A percentile compares a stretch with the other conserved stretches of the same genome.
phyloP scores from a whole-genome alignment of 92 coral and sea anemone genomes.

The Epizoanthus rinbou region DNA sequence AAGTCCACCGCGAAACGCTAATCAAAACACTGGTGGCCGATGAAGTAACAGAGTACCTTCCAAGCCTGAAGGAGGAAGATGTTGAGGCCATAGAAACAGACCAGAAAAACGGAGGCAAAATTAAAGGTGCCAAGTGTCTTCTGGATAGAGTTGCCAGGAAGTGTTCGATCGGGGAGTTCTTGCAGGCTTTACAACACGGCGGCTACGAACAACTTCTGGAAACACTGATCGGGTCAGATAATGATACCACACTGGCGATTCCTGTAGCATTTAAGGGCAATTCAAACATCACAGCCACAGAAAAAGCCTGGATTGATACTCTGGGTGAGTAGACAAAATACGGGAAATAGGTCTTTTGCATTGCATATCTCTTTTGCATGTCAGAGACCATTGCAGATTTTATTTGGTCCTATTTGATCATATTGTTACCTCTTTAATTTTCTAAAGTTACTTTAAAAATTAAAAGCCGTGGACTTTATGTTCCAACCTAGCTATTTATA shows the following conservation, averaged over 20 bases:
- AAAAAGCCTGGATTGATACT: too few species aligned
- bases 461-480: too few species aligned
- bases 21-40: conserved; percentile 30
- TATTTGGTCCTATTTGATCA: too few species aligned
- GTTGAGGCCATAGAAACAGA: conserved; percentile 19
- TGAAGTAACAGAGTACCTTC: conserved; percentile 20
- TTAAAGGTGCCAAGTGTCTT: conserved; percentile 28
- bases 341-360: too few species aligned
- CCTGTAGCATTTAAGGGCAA: too few species aligned
- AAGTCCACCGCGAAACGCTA: conserved; percentile 21
- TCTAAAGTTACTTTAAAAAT: too few species aligned
- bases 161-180: conserved; percentile 22
- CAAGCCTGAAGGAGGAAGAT: conserved; percentile 33
- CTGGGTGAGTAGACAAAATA: too few species aligned
- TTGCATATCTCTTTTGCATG: too few species aligned
- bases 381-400: too few species aligned
- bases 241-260: background rate
- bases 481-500: too few species aligned
- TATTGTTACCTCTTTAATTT: too few species aligned
- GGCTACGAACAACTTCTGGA: conserved; percentile 34
- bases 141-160: conserved; percentile 21
- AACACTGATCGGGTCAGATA: background rate
- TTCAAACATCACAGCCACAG: too few species aligned
- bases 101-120: conserved; percentile 26
- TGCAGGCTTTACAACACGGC: conserved; percentile 12